Evolutionary conservation across 1,140 invertebrate genomes (phyloP).

Genomic region (Polypedilum pembai): DNA sequence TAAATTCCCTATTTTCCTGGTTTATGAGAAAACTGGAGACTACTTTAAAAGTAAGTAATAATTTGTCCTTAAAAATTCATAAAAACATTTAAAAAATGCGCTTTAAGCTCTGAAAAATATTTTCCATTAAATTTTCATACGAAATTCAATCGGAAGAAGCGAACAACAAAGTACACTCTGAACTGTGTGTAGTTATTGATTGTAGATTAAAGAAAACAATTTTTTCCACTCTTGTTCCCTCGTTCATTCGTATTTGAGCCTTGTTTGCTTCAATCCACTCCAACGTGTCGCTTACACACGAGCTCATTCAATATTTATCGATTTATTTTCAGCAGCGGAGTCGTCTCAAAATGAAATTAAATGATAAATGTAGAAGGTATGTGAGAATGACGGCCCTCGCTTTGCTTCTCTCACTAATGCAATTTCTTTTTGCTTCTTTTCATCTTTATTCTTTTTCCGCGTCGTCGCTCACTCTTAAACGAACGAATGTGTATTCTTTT

Average conservation of each 20-base stretch:
- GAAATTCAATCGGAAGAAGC: too few relatives aligned
- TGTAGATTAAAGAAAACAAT: slow-evolving; percentile 6
- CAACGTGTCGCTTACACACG: background rate
- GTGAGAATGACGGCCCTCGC: background rate
- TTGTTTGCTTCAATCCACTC: too few relatives aligned
- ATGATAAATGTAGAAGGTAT: background rate
- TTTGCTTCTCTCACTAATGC: background rate
- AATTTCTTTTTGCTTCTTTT: background rate
- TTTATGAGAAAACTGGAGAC: too few relatives aligned
- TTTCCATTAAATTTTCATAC: too few relatives aligned
- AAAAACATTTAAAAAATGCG: too few relatives aligned
- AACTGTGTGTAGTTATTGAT: background rate
- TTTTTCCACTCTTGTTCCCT: background rate
- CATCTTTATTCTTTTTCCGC: background rate
- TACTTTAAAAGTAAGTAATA: too few relatives aligned
- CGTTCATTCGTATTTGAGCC: background rate
- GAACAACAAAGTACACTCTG: background rate
- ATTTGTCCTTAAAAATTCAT: too few relatives aligned
- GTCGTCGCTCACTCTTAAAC: too few relatives aligned
- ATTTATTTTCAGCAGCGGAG: background rate
- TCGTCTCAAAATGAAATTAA: background rate
- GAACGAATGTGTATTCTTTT: background rate
- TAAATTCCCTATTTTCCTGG: too few relatives aligned
- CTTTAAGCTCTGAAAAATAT: too few relatives aligned
- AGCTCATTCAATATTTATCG: slow-evolving; percentile 6